Conservation (phyloP, 2,797 vertebrate genomes). For the Alca torda region DNA sequence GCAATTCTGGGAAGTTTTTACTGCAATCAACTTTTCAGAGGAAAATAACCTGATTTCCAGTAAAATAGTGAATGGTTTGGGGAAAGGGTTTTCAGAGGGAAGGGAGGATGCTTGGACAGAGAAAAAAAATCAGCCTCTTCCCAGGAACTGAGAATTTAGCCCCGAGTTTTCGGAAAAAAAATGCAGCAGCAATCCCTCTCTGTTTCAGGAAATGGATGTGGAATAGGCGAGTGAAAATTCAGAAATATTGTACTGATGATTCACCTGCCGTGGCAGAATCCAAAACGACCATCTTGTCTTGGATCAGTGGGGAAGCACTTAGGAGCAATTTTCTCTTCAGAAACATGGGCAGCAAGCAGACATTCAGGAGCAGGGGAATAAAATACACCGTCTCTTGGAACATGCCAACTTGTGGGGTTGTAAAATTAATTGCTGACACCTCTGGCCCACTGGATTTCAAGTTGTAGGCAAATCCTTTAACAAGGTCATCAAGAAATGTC, state of each 20-base stretch:
- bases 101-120: not conserved
- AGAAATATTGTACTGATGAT: constrained; percentile 18
- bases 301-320: constrained; percentile 49
- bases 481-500: not conserved
- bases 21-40: not conserved
- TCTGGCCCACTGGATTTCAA: not conserved
- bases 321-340: constrained; percentile 50
- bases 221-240: not conserved
- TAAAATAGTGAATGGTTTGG: not conserved
- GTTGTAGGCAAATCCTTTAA: not conserved
- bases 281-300: not conserved
- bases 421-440: not conserved
- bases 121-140: not conserved
- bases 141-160: not conserved
- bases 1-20: not conserved
- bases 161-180: not conserved
- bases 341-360: not conserved
- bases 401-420: not conserved
- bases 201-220: not conserved
- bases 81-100: not conserved
- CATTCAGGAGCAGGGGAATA: not conserved
- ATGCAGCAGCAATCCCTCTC: not conserved
- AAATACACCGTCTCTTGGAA: not conserved
- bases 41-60: not conserved
- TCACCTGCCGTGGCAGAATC: not conserved